phyloP scores from a whole-genome alignment of 2,113 vertebrate genomes.

The Scophthalmus maximus region DNA sequence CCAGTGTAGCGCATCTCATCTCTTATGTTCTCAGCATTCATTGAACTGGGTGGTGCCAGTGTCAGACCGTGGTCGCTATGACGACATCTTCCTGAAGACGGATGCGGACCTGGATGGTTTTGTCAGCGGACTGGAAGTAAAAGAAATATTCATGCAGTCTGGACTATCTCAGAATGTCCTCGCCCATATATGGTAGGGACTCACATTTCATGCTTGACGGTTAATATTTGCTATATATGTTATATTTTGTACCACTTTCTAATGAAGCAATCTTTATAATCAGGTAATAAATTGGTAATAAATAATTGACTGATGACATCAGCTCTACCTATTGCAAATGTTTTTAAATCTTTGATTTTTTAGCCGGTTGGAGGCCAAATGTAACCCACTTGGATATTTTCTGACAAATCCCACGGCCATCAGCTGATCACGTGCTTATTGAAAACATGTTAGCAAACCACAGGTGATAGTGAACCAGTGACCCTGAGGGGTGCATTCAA shows the following conservation, averaged over 20 bases:
- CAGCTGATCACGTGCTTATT: no score
- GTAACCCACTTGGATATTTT: no score
- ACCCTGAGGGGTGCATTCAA: neutral
- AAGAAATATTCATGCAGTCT: constrained; percentile 98
- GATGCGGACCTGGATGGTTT: constrained; percentile 95
- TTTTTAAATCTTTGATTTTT: no score
- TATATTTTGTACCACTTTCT: neutral
- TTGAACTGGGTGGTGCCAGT: constrained; percentile 91
- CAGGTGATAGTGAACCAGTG: no score
- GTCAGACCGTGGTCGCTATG: constrained; percentile 91
- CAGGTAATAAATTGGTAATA: neutral
- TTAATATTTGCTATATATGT: neutral
- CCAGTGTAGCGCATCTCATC: no score
- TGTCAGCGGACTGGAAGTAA: constrained; percentile 96
- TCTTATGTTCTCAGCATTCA: constrained; percentile 81
- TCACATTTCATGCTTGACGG: neutral
- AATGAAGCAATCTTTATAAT: neutral
- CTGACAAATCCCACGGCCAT: no score
- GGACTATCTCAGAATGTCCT: constrained; percentile 92
- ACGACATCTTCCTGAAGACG: constrained; percentile 96
- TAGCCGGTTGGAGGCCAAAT: no score
- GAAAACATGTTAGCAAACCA: no score
- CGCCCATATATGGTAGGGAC: constrained; percentile 94
- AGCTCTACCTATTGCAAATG: no score
- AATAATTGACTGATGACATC: no score